phyloP scores from a whole-genome alignment of 2,797 vertebrate species.

The Mus caroli region DNA sequence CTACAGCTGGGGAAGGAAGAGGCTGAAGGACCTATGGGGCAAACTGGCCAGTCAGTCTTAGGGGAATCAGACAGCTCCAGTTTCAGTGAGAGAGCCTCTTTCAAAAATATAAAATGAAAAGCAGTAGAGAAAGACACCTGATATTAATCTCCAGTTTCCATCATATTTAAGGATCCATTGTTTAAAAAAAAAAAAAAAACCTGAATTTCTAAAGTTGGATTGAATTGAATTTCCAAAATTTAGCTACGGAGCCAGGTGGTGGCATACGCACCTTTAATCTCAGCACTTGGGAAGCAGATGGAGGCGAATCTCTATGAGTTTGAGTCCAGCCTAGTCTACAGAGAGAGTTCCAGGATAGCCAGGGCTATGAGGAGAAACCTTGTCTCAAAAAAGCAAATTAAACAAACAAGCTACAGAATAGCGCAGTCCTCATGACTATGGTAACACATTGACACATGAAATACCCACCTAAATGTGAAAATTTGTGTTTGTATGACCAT shows the following conservation, averaged over 20 bases:
- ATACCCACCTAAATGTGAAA: conserved; percentile 42
- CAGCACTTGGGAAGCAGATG: not conserved
- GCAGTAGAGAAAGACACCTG: not conserved
- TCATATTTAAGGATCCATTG: not conserved
- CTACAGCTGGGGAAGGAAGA: not conserved
- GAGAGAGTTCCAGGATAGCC: no score
- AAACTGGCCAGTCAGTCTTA: not conserved
- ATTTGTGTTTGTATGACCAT: conserved; percentile 36
- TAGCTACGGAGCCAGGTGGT: not conserved
- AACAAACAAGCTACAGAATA: not conserved
- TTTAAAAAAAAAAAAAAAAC: no score
- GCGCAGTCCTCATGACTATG: not conserved
- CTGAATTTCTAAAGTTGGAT: not conserved
- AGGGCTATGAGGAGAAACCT: not conserved
- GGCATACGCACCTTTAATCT: not conserved
- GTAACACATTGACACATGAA: conserved; percentile 33
- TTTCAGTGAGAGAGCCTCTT: not conserved
- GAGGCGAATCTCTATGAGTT: not conserved
- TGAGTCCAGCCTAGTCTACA: not conserved
- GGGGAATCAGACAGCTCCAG: no score
- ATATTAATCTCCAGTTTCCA: not conserved
- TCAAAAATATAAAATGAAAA: not conserved
- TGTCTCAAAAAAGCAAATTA: not conserved
- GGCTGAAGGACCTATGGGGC: no score
- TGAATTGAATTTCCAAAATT: not conserved